Conservation (phyloP, 2,113 vertebrate genomes). For the Bubo blakistoni region DNA sequence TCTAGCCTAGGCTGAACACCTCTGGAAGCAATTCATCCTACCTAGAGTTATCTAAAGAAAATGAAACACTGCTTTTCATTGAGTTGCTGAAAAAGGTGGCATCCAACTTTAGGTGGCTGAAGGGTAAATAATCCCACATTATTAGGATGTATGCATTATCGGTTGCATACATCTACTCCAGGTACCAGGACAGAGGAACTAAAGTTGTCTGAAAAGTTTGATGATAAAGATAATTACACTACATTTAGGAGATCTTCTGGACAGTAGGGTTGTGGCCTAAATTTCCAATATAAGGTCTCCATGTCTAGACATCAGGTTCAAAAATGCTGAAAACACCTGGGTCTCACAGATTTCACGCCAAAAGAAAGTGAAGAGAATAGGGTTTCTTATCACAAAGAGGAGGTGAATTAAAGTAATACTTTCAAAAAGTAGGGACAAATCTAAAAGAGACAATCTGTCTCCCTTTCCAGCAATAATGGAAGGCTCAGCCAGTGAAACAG, state of each 20-base stretch:
- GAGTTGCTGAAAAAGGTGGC: not conserved
- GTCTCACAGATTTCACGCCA: not conserved
- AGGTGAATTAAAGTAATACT: not conserved
- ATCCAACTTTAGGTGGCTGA: not conserved
- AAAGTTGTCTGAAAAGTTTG: not conserved
- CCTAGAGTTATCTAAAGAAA: not conserved
- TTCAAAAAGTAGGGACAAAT: not conserved
- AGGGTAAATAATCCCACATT: not conserved
- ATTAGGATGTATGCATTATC: not conserved
- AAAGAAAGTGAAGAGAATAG: not conserved
- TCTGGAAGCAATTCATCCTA: not conserved
- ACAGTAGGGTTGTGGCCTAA: not conserved
- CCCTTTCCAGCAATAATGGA: not conserved
- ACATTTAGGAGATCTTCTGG: not conserved
- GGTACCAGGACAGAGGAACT: not conserved
- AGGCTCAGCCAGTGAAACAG: not conserved
- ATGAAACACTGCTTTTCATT: not conserved
- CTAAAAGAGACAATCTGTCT: not conserved
- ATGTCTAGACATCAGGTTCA: not conserved
- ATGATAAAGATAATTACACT: not conserved
- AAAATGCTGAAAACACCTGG: not conserved
- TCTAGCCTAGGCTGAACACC: not conserved
- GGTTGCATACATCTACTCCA: not conserved
- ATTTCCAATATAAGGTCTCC: not conserved
- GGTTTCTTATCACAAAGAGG: not conserved